These are phyloP conservation scores for Ridgeia piscesae DNA, from an alignment of 1,140 invertebrate genomes.

Conservation along the genomic window DNA sequence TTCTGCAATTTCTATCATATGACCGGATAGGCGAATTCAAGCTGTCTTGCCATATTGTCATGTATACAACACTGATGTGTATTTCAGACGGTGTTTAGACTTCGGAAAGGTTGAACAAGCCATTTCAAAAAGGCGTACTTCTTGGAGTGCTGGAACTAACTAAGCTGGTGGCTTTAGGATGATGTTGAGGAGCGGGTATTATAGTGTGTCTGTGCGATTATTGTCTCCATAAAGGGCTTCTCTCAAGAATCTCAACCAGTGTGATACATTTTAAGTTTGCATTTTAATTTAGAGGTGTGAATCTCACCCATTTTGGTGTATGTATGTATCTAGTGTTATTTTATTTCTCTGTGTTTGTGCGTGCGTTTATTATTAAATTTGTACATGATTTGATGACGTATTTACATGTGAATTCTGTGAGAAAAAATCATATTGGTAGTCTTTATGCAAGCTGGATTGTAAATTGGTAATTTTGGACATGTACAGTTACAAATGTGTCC, in stretches of 20 bases:
- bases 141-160: neutral
- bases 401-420: neutral
- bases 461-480: slow-evolving; percentile 2
- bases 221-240: neutral
- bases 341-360: neutral
- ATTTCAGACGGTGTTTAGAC: neutral
- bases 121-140: neutral
- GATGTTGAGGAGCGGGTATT: neutral
- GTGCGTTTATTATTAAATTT: neutral
- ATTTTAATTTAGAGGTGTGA: neutral
- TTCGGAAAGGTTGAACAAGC: neutral
- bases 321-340: neutral
- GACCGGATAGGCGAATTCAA: neutral
- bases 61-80: neutral
- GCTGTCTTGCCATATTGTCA: neutral
- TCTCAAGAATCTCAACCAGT: neutral
- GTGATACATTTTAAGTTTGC: neutral
- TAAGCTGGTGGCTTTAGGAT: neutral
- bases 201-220: neutral
- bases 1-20: neutral
- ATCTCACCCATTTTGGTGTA: slow-evolving; percentile 5
- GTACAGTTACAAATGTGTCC: slow-evolving; percentile 5
- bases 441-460: slow-evolving; percentile 5
- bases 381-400: slow-evolving; percentile 1
- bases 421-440: slow-evolving; percentile 4